Evolutionary conservation across 2,888 invertebrate genomes (phyloP).

Genomic region (Liopterus haemorrhoidalis): DNA sequence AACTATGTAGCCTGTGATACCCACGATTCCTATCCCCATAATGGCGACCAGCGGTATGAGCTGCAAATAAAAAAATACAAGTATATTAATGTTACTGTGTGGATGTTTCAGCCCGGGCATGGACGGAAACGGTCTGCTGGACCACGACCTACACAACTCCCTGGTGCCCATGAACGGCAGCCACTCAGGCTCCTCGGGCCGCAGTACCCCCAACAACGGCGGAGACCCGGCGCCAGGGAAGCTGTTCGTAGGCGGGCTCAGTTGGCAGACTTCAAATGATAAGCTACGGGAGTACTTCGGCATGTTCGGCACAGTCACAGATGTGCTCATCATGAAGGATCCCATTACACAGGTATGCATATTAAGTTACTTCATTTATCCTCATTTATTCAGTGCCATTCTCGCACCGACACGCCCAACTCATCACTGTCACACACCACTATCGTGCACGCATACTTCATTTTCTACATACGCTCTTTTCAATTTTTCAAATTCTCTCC

Average conservation of each 20-base stretch:
- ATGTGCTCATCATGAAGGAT: slow-evolving; percentile 91
- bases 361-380: no score
- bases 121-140: slow-evolving; percentile 48
- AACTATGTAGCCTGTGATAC: slow-evolving; percentile 34
- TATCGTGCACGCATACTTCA: no score
- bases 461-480: neutral
- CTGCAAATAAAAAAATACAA: slow-evolving; percentile 38
- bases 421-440: no score
- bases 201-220: slow-evolving; percentile 64
- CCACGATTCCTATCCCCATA: slow-evolving; percentile 30
- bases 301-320: slow-evolving; percentile 86
- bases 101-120: slow-evolving; percentile 48
- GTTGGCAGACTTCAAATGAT: slow-evolving; percentile 90
- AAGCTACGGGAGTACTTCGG: slow-evolving; percentile 89
- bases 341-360: slow-evolving; percentile 80
- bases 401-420: no score
- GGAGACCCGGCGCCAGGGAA: slow-evolving; percentile 75
- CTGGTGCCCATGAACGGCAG: slow-evolving; percentile 46
- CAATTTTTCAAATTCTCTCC: neutral
- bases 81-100: neutral
- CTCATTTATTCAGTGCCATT: no score
- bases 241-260: slow-evolving; percentile 84
- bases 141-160: slow-evolving; percentile 49
- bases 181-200: slow-evolving; percentile 63
- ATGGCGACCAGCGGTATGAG: slow-evolving; percentile 32